phyloP scores from a whole-genome alignment of 2,888 invertebrate genomes.

The Amorpha juglandis region DNA sequence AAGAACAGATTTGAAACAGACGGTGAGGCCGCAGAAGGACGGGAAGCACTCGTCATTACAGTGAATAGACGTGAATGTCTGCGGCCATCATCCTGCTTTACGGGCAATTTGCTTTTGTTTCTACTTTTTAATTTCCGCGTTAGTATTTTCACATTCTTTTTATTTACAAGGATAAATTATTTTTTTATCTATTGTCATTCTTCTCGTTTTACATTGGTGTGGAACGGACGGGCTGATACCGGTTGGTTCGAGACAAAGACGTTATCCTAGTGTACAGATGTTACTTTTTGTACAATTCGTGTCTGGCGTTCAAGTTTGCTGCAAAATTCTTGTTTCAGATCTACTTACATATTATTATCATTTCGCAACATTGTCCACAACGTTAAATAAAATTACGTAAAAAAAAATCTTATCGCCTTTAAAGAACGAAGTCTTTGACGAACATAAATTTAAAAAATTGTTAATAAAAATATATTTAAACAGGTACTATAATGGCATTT shows the following conservation, averaged over 20 bases:
- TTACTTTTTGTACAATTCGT: conserved; percentile 2
- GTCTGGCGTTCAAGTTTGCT: neutral
- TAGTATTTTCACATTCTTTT: conserved; percentile 67
- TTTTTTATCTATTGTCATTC: conserved; percentile 50
- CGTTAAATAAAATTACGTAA: too few relatives aligned
- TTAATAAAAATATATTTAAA: too few relatives aligned
- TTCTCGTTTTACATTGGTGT: conserved; percentile 34
- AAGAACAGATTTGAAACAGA: conserved; percentile 22
- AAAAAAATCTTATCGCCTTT: too few relatives aligned
- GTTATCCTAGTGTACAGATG: conserved; percentile 12
- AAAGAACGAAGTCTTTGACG: too few relatives aligned
- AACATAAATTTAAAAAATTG: too few relatives aligned
- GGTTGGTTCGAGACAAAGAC: conserved; percentile 14
- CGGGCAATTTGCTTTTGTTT: conserved; percentile 74
- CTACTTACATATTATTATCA: neutral
- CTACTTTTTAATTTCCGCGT: conserved; percentile 72
- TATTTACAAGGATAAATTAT: conserved; percentile 51
- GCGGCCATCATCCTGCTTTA: conserved; percentile 60
- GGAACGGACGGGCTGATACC: conserved; percentile 17
- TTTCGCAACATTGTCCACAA: neutral
- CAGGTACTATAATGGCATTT: too few relatives aligned
- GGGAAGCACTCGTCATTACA: conserved; percentile 61
- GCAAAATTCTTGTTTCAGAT: neutral
- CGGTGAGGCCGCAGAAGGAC: conserved; percentile 32
- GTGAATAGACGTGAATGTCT: conserved; percentile 55